Evolutionary conservation across 2,113 vertebrate genomes (phyloP), one percentile per base, ranked within the genome.

Genomic region (Eulacestoma nigropectus): DNA sequence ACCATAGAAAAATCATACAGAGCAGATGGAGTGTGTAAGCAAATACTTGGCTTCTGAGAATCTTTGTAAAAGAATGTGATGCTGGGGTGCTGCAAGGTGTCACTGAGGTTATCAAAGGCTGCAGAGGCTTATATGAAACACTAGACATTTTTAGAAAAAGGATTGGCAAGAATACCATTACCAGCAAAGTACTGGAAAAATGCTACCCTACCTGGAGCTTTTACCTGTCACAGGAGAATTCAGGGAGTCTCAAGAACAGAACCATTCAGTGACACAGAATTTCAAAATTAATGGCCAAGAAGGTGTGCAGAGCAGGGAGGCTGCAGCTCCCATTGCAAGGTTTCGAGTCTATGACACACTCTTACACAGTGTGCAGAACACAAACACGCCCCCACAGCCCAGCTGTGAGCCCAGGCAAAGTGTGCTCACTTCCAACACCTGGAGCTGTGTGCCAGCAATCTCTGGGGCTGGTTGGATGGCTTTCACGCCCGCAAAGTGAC

Each of bases 331-430:
- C 35, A 1, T 5, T n/a, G 46, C 23, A 67, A 17, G 21, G 22
- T 50, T 76, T 63, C n/a, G 16, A 7, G 23, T 37, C 60, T 27
- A 3, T n/a, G 39, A 8, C 16, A 56, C 30, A 33, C 2, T 78
- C 27, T 29, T 42, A n/a, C 0, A n/a, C 0, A 0, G 3, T 2
- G 1, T 35, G 23, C 64, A 82, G 32, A 52, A 35, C 19, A 52
- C 27, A n/a, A 33, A n/a, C 13, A 70, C 13, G 3, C 2, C 13
- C 30, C 56, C n/a, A 29, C 13, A 46, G 50, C 39, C 26, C 44
- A 32, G 20, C 15, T 46, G 17, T 13, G 13, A 88, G 30, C 26
- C 46, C 73, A 30, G 23, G 13, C 2, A 50, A 15, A 37, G 25
- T 4, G 12, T 30, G 4, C 4, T 57, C 4, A 0, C 10, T 47